Conservation (phyloP, 2,113 vertebrate genomes). For the Clinocottus analis region DNA sequence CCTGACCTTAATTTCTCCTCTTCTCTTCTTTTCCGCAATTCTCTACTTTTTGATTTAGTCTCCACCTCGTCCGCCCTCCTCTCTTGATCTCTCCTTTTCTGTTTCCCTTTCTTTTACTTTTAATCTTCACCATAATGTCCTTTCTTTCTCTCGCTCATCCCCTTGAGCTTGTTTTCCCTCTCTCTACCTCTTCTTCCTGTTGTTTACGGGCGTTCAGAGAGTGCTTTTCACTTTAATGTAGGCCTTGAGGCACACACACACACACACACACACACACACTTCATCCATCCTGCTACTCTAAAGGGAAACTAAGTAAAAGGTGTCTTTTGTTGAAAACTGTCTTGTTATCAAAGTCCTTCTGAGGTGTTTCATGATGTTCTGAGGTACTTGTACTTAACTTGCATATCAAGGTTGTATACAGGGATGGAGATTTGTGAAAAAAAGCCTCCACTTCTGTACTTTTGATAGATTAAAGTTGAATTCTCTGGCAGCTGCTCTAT, state of each 20-base stretch:
- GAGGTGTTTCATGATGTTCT: not conserved
- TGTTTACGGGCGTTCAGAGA: conserved; percentile 16
- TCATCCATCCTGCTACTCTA: not conserved
- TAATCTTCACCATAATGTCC: not conserved
- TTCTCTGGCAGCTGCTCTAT: too few species aligned
- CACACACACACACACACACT: not conserved
- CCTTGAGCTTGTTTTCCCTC: not conserved
- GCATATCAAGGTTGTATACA: not conserved
- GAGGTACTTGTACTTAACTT: not conserved
- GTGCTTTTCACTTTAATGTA: conserved; percentile 27
- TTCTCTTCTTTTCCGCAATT: not conserved
- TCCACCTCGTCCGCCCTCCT: not conserved
- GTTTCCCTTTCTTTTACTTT: not conserved
- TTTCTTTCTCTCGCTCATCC: not conserved
- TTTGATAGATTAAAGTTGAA: too few species aligned
- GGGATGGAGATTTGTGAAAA: too few species aligned
- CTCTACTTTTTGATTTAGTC: not conserved
- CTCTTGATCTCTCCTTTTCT: not conserved
- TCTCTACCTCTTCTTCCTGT: not conserved
- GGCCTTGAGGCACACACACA: not conserved
- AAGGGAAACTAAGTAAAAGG: too few species aligned
- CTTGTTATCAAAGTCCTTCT: not conserved
- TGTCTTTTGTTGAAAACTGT: not conserved
- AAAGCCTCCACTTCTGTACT: too few species aligned
- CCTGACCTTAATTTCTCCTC: not conserved